Evolutionary conservation across 2,888 invertebrate species (phyloP).

Genomic region (Lasioglossum oenotherae): DNA sequence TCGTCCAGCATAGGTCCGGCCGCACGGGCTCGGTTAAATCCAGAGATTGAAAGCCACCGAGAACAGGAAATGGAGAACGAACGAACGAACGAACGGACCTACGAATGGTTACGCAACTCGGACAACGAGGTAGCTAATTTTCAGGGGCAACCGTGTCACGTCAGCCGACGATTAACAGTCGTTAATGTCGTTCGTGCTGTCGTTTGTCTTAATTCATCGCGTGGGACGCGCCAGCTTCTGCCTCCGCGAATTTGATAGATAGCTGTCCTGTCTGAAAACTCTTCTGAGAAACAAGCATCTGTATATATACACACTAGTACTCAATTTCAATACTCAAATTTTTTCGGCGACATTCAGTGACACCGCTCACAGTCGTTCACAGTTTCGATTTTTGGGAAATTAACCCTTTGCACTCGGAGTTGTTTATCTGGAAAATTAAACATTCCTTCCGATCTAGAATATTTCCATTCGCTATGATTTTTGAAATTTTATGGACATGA

Average conservation of each 20-base stretch:
- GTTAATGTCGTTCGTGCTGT: not conserved
- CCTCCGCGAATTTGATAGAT: not conserved
- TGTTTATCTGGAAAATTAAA: too few species aligned
- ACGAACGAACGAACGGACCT: not conserved
- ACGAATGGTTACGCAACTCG: constrained; percentile 11
- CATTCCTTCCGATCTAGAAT: too few species aligned
- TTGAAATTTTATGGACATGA: too few species aligned
- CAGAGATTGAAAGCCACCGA: constrained; percentile 45
- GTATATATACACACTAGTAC: not conserved
- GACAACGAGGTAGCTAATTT: constrained; percentile 19
- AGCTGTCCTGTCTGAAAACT: not conserved
- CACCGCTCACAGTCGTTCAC: too few species aligned
- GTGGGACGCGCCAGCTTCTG: constrained; percentile 14
- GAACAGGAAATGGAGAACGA: constrained; percentile 27
- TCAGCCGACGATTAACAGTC: constrained; percentile 34
- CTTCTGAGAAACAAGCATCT: not conserved
- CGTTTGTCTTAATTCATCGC: constrained; percentile 27
- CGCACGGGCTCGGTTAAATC: constrained; percentile 39
- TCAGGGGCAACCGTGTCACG: constrained; percentile 20
- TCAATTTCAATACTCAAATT: too few species aligned
- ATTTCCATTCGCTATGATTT: too few species aligned
- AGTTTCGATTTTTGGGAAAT: too few species aligned
- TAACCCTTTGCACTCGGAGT: too few species aligned
- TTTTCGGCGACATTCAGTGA: not conserved
- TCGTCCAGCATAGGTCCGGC: not conserved